A percentile compares a stretch with the other conserved stretches of the same genome.
These are phyloP conservation scores for Sebastiscus tertius DNA, from an alignment of 2,797 vertebrate genomes.

Conservation along the genomic window DNA sequence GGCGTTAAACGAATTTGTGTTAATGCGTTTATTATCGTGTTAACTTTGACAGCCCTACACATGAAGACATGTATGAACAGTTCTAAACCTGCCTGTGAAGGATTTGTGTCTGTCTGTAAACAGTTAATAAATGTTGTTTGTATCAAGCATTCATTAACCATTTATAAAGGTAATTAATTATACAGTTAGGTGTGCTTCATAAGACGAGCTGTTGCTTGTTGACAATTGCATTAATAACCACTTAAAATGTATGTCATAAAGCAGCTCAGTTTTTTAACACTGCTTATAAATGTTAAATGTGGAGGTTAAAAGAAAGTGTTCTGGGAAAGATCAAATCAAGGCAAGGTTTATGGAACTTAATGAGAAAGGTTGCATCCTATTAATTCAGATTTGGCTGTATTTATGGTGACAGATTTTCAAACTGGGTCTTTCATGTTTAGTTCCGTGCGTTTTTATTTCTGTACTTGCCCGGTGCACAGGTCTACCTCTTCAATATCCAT, in stretches of 20 bases:
- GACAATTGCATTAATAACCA: not conserved
- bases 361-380: not conserved
- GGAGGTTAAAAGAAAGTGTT: not conserved
- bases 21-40: no score
- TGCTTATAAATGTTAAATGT: not conserved
- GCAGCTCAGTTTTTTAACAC: not conserved
- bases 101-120: not conserved
- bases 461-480: not conserved
- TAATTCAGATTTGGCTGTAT: constrained; percentile 6
- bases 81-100: no score
- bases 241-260: not conserved
- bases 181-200: not conserved
- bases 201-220: not conserved
- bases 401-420: constrained; percentile 1
- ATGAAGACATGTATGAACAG: no score
- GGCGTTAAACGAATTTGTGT: no score
- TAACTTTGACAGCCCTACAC: no score
- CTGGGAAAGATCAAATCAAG: not conserved
- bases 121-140: not conserved
- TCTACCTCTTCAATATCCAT: constrained; percentile 4
- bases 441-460: constrained; percentile 6
- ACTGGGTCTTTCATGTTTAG: constrained; percentile 5
- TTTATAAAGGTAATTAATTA: not conserved
- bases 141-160: not conserved
- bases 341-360: not conserved